These are phyloP conservation scores for Chitala chitala DNA, from an alignment of 2,113 vertebrate species.

Conservation along the genomic window DNA sequence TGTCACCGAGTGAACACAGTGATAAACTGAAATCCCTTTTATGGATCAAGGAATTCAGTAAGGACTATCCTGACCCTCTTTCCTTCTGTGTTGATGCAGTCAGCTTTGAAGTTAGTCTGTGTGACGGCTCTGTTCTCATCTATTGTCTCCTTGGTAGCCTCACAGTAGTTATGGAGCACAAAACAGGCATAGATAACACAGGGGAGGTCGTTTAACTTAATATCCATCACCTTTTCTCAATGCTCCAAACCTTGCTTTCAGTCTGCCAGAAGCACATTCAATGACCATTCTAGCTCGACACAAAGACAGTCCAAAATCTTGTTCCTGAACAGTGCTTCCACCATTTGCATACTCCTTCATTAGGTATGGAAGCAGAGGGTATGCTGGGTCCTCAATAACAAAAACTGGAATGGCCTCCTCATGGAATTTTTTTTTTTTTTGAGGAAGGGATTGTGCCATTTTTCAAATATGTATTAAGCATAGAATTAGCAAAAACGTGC, in stretches of 20 bases:
- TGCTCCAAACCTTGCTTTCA: slow-evolving; percentile 28
- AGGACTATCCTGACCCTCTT: slow-evolving; percentile 22
- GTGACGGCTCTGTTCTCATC: background rate
- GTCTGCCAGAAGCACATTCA: slow-evolving; percentile 19
- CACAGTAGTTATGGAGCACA: slow-evolving; percentile 29
- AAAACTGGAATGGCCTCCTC: slow-evolving; percentile 21
- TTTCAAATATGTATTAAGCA: slow-evolving; percentile 5
- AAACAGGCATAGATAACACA: slow-evolving; percentile 30
- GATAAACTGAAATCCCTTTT: background rate
- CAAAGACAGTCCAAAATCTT: slow-evolving; percentile 20
- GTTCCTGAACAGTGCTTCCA: background rate
- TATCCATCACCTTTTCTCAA: slow-evolving; percentile 31
- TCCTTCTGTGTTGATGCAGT: background rate
- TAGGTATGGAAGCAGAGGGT: slow-evolving; percentile 16
- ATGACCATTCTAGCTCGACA: slow-evolving; percentile 16
- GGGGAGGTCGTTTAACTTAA: slow-evolving; percentile 27
- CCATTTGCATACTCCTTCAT: slow-evolving; percentile 27
- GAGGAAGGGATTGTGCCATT: slow-evolving; percentile 20
- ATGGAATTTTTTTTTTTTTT: too few species aligned
- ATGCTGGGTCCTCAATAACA: slow-evolving; percentile 24
- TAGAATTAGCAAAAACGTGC: slow-evolving; percentile 9
- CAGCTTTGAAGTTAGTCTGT: background rate
- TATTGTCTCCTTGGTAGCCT: slow-evolving; percentile 21
- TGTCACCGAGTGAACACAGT: too few species aligned
- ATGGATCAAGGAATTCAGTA: slow-evolving; percentile 21